phyloP scores from a whole-genome alignment of 2,113 vertebrate species.

The Pandion haliaetus region DNA sequence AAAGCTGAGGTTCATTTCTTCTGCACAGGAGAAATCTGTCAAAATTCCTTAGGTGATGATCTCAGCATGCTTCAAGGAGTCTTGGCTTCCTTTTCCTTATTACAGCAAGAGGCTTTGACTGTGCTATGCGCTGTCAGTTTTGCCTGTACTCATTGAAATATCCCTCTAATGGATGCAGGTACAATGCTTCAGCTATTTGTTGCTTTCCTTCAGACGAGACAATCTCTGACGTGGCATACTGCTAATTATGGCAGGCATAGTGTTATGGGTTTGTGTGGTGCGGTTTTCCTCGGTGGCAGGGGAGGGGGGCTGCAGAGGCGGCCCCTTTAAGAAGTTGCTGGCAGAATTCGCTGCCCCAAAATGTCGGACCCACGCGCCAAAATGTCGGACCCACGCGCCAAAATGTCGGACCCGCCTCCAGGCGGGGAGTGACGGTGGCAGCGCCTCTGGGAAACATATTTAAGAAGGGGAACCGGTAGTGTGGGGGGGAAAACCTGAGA shows the following conservation, averaged over 20 bases:
- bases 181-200: neutral
- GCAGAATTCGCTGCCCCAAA: too few species aligned
- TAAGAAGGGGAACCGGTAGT: too few species aligned
- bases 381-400: too few species aligned
- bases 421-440: too few species aligned
- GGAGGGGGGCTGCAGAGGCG: too few species aligned
- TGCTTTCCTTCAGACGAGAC: neutral
- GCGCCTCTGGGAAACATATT: too few species aligned
- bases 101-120: neutral
- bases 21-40: neutral
- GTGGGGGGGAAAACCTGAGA: too few species aligned
- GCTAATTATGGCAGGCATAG: neutral
- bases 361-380: too few species aligned
- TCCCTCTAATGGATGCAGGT: neutral
- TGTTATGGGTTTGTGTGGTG: too few species aligned
- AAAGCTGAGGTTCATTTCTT: neutral
- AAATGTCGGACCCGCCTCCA: too few species aligned
- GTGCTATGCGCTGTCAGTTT: neutral
- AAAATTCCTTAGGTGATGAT: neutral
- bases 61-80: neutral
- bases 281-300: too few species aligned
- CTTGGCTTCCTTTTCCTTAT: neutral
- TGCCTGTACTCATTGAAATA: neutral
- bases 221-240: neutral
- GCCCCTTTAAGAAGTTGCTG: too few species aligned